Percentiles rank a stretch among this genome's conserved stretches.
These are phyloP conservation scores for Sesamia nonagrioides DNA, from an alignment of 1,140 invertebrate genomes.

Conservation along the genomic window DNA sequence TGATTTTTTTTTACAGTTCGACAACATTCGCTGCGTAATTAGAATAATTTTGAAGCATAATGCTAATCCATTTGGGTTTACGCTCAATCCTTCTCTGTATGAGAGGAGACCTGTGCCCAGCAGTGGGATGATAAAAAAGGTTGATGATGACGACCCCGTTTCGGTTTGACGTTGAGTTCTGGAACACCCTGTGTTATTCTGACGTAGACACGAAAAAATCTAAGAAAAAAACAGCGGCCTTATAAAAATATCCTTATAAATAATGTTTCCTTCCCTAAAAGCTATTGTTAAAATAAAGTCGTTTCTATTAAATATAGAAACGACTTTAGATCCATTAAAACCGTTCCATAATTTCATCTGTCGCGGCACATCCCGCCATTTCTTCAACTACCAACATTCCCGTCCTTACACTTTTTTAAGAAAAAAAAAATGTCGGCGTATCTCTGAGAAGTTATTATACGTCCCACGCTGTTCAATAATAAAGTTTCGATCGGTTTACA, in stretches of 20 bases:
- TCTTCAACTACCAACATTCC: slow-evolving; percentile 27
- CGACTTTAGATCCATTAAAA: slow-evolving; percentile 45
- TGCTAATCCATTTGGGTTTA: too few species aligned
- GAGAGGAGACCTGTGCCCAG: too few species aligned
- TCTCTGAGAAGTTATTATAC: slow-evolving; percentile 14
- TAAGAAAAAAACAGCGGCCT: neutral
- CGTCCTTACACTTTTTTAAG: slow-evolving; percentile 24
- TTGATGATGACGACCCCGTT: too few species aligned
- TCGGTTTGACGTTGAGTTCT: too few species aligned
- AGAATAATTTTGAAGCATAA: too few species aligned
- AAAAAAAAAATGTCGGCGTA: slow-evolving; percentile 41
- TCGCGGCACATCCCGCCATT: slow-evolving; percentile 43
- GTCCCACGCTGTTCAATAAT: slow-evolving; percentile 34
- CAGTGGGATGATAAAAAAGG: too few species aligned
- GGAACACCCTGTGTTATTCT: neutral
- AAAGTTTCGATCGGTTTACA: slow-evolving; percentile 46
- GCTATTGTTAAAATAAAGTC: neutral
- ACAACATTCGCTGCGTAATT: too few species aligned
- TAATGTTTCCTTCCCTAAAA: neutral
- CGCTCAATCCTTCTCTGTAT: too few species aligned
- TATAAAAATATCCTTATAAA: neutral
- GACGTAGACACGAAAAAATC: neutral
- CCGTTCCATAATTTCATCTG: slow-evolving; percentile 40
- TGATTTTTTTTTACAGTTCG: too few species aligned
- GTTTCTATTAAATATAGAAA: slow-evolving; percentile 4